Base-by-base conservation (phyloP, 2,113 vertebrate species). In the Tupaia chinensis region DNA sequence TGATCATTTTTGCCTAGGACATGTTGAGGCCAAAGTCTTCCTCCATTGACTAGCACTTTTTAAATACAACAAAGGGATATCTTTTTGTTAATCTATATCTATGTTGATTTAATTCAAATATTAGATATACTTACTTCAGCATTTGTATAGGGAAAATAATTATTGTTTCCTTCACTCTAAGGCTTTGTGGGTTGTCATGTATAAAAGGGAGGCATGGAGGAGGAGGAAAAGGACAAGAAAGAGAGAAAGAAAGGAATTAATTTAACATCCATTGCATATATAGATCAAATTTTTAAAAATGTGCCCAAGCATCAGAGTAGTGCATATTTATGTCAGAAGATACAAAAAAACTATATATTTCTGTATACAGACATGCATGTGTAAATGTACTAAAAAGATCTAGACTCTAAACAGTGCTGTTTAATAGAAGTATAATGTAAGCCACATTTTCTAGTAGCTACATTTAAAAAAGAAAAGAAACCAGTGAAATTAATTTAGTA, bases 401-500 rank as follows among this genome's bases (percentile, higher is more conserved):
- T 69, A 69, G 13, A 87, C 73, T 90, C 22, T 76, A 73, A 73
- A 11, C 22, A 89, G 44, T 34, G 7, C 63, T 93, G 10, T 80
- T 58, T 53, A 63, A 58, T 58, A 84, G n/a, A 89, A 92, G 80
- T 29, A 53, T 29, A 84, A 34, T 32, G 1, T 90, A 16, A 96
- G 61, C 54, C 63, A 61, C 34, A 91, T 90, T 89, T 76, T 83
- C 54, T 78, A 84, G 66, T 89, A 84, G 16, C 66, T 79, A 29
- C 17, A 89, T 69, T 53, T 16, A 7, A 72, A 77, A 94, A 85
- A 29, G 29, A 90, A 84, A 74, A 93, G 27, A 91, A 90, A n/a
- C 25, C 87, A 29, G 63, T 72, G 27, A 81, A 92, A 80, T 97
- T 86, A 91, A 90, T 65, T 63, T 90, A 87, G n/a, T 82, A 70